Percentiles rank a stretch among this genome's conserved stretches.
phyloP scores from a whole-genome alignment of 2,888 invertebrate species.

The Hyalella azteca region DNA sequence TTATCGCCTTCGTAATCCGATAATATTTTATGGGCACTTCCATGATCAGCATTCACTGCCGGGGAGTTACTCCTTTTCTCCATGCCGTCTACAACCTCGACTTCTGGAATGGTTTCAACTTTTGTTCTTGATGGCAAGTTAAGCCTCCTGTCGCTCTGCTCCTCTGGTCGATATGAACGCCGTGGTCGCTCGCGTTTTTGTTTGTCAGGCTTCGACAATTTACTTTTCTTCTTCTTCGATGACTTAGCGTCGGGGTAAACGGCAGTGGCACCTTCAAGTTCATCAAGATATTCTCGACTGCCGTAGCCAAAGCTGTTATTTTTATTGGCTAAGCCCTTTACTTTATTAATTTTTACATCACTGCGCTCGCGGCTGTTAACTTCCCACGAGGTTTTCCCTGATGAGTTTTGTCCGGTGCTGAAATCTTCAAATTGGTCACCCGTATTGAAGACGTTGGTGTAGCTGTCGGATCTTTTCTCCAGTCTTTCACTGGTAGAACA shows the following conservation, averaged over 20 bases:
- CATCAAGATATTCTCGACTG: conserved; percentile 8
- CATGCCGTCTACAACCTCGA: background rate
- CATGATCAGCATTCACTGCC: too few relatives aligned
- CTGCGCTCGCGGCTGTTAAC: background rate
- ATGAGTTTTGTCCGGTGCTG: background rate
- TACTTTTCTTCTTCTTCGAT: background rate
- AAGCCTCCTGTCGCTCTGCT: background rate
- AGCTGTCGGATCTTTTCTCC: conserved; percentile 7
- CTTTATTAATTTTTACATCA: background rate
- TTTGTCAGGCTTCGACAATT: background rate
- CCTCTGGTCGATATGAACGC: background rate
- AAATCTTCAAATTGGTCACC: background rate
- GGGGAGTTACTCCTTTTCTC: too few relatives aligned
- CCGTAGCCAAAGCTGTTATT: background rate
- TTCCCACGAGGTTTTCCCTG: background rate
- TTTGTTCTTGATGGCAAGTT: background rate
- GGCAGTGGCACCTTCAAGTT: conserved; percentile 17
- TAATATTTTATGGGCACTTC: too few relatives aligned
- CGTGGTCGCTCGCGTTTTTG: background rate
- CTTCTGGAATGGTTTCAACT: conserved; percentile 1
- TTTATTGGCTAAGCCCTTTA: background rate
- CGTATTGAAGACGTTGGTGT: conserved; percentile 1
- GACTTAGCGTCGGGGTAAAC: background rate
- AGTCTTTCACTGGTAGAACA: background rate
- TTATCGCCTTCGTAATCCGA: background rate